Base-by-base conservation (phyloP, 2,888 invertebrate genomes). In the Platycheirus albimanus region DNA sequence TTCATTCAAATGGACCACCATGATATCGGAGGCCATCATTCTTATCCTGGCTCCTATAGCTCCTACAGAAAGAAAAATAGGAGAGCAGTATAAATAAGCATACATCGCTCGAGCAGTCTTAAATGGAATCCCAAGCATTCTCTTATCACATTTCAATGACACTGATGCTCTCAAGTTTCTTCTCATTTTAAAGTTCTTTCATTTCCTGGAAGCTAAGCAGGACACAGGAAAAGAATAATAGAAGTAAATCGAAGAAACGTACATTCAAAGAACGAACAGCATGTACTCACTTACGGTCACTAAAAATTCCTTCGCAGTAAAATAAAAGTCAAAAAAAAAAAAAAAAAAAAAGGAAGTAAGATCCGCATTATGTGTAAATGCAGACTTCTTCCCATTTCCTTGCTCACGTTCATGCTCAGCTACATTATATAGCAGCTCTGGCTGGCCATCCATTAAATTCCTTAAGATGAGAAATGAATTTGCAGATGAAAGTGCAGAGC, bases 371-470 rank as follows among this genome's bases (percentile, higher is more conserved):
- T 69, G 76, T 76, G 75, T 70, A 51, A 75, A 63, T 63, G 54
- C 56, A 64, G 58, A 61, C 61, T 58, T 15, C 52, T 41, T 47
- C 47, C 66, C 45, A 41, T 61, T 56, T 69, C 58, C 41, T 41
- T 56, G 52, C 20, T 41, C 8, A 36, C 43, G 3, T 6, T 47
- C n/a, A 19, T n/a, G 51, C 15, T 41, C 8, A 36, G 51, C 6
- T 6, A 54, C n/a, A 19, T 13, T 15, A 45, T 51, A 33, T 38
- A 69, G 51, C n/a, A n/a, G n/a, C n/a, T n/a, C n/a, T n/a, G n/a
- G n/a, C 63, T 69, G 83, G 24, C 78, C 63, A 74, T 72, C 83
- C 78, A 78, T 83, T 78, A 78, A 74, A 78, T 78, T 64, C 54
- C 67, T 56, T 56, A 63, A 83, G 67, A 77, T 69, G 83, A 78